Percentiles rank a stretch among this genome's conserved stretches.
phyloP scores from a whole-genome alignment of 2,888 invertebrate species.

The Alsophila aescularia region DNA sequence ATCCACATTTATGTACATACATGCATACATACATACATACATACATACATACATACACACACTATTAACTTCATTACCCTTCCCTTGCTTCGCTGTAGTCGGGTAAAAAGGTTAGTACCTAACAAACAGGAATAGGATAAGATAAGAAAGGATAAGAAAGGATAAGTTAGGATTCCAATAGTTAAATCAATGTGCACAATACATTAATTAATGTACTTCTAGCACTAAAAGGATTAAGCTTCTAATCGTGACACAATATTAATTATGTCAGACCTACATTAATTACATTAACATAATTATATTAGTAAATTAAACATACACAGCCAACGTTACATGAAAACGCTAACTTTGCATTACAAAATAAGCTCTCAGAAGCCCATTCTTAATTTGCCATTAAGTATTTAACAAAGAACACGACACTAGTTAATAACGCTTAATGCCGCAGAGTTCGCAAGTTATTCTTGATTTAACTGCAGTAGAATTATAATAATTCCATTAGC shows the following conservation, averaged over 20 bases:
- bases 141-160: no score
- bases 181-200: no score
- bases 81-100: no score
- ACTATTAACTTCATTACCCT: no score
- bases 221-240: background rate
- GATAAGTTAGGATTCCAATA: no score
- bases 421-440: conserved; percentile 25
- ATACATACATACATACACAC: no score
- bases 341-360: background rate
- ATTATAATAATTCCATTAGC: conserved; percentile 43
- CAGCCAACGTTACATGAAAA: background rate
- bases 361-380: background rate
- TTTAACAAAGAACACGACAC: conserved; percentile 24
- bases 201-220: no score
- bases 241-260: background rate
- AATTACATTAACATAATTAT: conserved; percentile 9
- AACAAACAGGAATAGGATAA: no score
- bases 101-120: no score
- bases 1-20: no score
- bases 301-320: background rate
- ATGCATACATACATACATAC: no score
- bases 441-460: conserved; percentile 33
- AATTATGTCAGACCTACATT: background rate
- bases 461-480: conserved; percentile 38
- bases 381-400: background rate